A percentile compares a stretch with the other conserved stretches of the same genome.
Conservation (phyloP, 2,797 vertebrate genomes). For the Eidolon dupreanum region DNA sequence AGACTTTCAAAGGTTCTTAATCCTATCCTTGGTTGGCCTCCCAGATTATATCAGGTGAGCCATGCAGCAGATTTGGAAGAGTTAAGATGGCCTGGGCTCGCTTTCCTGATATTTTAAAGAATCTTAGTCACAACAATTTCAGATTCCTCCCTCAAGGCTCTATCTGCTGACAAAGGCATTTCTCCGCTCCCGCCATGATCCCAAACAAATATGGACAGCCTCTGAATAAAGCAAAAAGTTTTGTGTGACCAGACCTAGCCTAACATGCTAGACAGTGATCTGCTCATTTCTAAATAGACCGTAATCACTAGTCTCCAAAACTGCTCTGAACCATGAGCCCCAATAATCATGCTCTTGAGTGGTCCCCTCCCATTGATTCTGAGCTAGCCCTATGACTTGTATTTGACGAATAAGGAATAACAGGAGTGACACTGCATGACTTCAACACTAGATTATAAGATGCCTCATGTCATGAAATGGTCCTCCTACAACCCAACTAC, state of each 20-base stretch:
- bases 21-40: not conserved
- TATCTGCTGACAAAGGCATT: not conserved
- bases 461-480: not conserved
- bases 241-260: not conserved
- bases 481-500: not conserved
- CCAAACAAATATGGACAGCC: not conserved
- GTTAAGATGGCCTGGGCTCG: not conserved
- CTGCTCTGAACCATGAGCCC: not conserved
- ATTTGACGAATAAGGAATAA: not conserved
- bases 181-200: not conserved
- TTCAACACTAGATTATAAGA: not conserved
- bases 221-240: not conserved
- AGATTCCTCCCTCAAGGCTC: not conserved
- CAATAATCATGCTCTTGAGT: not conserved
- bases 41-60: not conserved
- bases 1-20: slow-evolving; percentile 44
- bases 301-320: not conserved
- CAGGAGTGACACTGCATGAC: not conserved
- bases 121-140: not conserved
- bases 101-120: not conserved
- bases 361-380: not conserved
- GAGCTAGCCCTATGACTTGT: not conserved
- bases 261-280: not conserved
- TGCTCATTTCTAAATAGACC: not conserved
- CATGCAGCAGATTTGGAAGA: not conserved